Evolutionary conservation across 2,113 vertebrate species (phyloP), one percentile per base, ranked within the genome.

Genomic region (Probosciger aterrimus): DNA sequence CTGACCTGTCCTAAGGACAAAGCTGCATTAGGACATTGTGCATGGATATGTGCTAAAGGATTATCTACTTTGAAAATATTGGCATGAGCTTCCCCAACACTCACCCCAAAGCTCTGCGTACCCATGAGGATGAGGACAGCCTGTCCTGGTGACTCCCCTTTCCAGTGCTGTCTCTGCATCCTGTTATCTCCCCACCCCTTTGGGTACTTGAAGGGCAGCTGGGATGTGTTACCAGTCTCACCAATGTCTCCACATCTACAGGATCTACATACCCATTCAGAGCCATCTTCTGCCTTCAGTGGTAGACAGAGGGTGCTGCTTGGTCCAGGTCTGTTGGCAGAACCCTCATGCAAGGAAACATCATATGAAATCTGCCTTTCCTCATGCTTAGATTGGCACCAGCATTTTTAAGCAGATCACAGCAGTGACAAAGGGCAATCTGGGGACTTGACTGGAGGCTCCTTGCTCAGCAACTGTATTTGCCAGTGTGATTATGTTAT

Each of bases 21-120:
- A 8, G 7, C 14, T 55, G 24, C 16, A 41, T 64, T 43, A 63
- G 18, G 12, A 88, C 3, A 4, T 7, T 37, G 7, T n/a, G 17
- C 12, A 35, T 43, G 6, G 18, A 6, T 65, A 49, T 22, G 6
- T 12, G 23, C 7, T 83, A 28, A 65, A 65, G 13, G 4, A 88
- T 5, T 6, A 31, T 80, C 65, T 69, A n/a, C 8, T 35, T 11
- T 14, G 7, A 41, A 80, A 88, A 64, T 31, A 1, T 5, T 27
- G 9, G 2, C 5, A 18, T 14, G 7, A 1, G 1, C 3, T 17
- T 67, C 13, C 28, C 22, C 18, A 52, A 1, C 19, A n/a, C 10
- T 22, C 6, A 33, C 2, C 15, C 5, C 33, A 69, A 78, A 70
- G 9, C n/a, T 78, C 57, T 71, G 25, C 2, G 0, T 22, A 31